These are phyloP conservation scores for Hydra vulgaris DNA, from an alignment of 30 jellyfish, hydroid and myxozoan genomes.

Conservation along the genomic window DNA sequence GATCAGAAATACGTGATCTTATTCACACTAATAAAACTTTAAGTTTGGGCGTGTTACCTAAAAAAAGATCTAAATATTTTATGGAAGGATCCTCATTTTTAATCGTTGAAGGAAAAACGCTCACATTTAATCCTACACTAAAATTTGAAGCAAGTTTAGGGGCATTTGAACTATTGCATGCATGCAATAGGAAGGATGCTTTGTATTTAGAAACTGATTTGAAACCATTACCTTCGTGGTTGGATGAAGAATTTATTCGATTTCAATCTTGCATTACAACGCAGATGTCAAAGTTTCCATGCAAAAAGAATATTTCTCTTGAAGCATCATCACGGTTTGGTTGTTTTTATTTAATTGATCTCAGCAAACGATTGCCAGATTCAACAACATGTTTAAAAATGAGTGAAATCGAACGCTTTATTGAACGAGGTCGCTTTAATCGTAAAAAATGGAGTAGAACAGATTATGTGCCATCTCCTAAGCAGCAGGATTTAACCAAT, in stretches of 20 bases:
- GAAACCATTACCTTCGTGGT: background rate
- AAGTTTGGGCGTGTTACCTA: conserved; percentile 62
- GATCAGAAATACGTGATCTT: conserved; percentile 36
- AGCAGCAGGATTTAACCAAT: background rate
- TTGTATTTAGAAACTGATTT: conserved; percentile 4
- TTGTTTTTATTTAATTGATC: conserved; percentile 41
- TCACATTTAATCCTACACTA: background rate
- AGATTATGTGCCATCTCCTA: conserved; percentile 28
- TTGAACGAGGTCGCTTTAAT: conserved; percentile 50
- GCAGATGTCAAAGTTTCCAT: conserved; percentile 17
- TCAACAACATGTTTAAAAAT: conserved; percentile 40
- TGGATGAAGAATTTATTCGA: background rate
- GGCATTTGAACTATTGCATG: conserved; percentile 52
- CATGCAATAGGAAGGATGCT: conserved; percentile 25
- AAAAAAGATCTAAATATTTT: conserved; percentile 53
- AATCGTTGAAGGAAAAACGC: conserved; percentile 10
- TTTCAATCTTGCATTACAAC: background rate
- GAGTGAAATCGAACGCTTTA: conserved; percentile 23
- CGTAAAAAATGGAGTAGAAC: conserved; percentile 53
- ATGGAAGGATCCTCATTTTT: conserved; percentile 67
- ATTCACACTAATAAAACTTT: conserved; percentile 58
- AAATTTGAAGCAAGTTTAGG: conserved; percentile 45
- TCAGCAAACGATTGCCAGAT: conserved; percentile 41
- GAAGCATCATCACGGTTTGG: conserved; percentile 43
- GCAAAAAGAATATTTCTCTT: background rate